Percentiles rank a stretch among this genome's conserved stretches.
phyloP scores from a whole-genome alignment of 2,797 vertebrate genomes.

The Poecilia wingei region DNA sequence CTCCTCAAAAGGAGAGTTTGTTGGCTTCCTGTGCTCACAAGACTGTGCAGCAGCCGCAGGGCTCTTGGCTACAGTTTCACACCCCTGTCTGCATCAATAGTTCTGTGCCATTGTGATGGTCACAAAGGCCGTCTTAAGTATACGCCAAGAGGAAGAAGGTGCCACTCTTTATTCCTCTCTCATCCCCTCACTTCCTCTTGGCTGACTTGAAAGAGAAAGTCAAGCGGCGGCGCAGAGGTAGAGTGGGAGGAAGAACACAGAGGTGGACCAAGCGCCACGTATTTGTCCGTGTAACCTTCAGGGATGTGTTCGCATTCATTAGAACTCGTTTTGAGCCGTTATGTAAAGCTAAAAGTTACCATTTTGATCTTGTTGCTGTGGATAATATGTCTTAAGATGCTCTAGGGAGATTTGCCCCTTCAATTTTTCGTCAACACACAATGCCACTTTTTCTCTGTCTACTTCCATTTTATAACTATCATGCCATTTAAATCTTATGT shows the following conservation, averaged over 20 bases:
- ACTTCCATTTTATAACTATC: background rate
- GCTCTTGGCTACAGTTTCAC: slow-evolving; percentile 59
- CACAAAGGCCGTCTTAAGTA: slow-evolving; percentile 69
- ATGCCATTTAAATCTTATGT: background rate
- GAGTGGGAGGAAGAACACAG: slow-evolving; percentile 13
- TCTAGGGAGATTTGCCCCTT: background rate
- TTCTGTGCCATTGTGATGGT: slow-evolving; percentile 60
- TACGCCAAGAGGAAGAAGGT: slow-evolving; percentile 64
- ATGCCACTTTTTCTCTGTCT: background rate
- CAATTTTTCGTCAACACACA: background rate
- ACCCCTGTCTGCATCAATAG: slow-evolving; percentile 71
- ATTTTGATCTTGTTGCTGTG: background rate
- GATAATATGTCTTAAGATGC: background rate
- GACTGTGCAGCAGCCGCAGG: slow-evolving; percentile 17
- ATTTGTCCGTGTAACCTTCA: slow-evolving; percentile 18
- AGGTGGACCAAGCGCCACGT: slow-evolving; percentile 18
- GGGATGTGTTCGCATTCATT: slow-evolving; percentile 1
- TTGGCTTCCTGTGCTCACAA: slow-evolving; percentile 60
- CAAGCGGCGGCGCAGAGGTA: slow-evolving; percentile 38
- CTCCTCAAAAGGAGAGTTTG: slow-evolving; percentile 44
- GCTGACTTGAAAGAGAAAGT: slow-evolving; percentile 51
- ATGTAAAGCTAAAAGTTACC: background rate
- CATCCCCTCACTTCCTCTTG: slow-evolving; percentile 56
- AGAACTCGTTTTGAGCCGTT: background rate
- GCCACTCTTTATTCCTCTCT: slow-evolving; percentile 71